Evolutionary conservation across 2,113 vertebrate species (phyloP), one percentile per base, ranked within the genome.

Genomic region (Probosciger aterrimus): DNA sequence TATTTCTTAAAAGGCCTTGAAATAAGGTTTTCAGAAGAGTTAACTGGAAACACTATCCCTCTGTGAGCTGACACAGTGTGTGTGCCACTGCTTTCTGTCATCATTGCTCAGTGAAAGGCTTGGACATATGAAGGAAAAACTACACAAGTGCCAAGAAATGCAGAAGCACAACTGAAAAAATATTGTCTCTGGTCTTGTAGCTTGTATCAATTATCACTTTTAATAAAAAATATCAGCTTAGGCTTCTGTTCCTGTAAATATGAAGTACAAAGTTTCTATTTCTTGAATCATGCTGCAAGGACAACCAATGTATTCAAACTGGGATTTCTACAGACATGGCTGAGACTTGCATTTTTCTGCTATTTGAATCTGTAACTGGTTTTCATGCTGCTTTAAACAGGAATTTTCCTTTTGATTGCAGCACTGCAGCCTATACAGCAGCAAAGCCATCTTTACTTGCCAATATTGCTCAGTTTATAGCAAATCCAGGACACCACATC

Each of bases 361-460:
- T 82, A 25, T 89, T 93, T 91, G 78, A 95, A 75, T 57, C 47
- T 76, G 17, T 37, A 65, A 74, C 41, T 41, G n/a, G 4, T 81
- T 88, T 67, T 59, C 80, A 17, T 37, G 33, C 20, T 78, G 76
- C 64, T 83, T 90, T 84, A 47, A 91, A 84, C 30, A 20, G 44
- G 47, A 90, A 47, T 92, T 92, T 91, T 92, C 94, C 80, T 90
- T 92, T 52, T 68, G 15, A 84, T 94, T 95, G 89, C 78, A 80
- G 60, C 65, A 43, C 77, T 88, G 86, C 86, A 83, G 86, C 86
- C 65, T 7, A 75, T 46, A 63, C 55, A 93, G 86, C 83, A 92
- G 86, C 37, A 83, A 80, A 88, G 41, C 78, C 64, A 20, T 20
- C 85, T 37, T 52, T 41, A 35, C 55, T 83, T 92, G 94, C 89